A percentile compares a stretch with the other conserved stretches of the same genome.
Evolutionary conservation across 2,888 invertebrate species (phyloP).

Genomic region (Lasius fuliginosus): DNA sequence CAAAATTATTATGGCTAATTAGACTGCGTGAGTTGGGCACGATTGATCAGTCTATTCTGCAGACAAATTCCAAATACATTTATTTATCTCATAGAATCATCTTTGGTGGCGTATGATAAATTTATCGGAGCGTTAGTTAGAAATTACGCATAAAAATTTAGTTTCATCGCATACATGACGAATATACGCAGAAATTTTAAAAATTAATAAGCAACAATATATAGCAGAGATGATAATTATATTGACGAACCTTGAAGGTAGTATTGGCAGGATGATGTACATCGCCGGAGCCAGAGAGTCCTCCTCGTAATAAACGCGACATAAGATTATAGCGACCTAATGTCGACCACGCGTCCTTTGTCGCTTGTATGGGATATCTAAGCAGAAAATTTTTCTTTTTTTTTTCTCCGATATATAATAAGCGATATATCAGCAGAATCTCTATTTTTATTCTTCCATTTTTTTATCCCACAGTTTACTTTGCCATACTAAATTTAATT

Average conservation of each 20-base stretch:
- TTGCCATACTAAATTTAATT: neutral
- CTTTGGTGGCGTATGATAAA: neutral
- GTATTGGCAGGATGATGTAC: constrained; percentile 81
- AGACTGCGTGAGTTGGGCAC: neutral
- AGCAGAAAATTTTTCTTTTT: constrained; percentile 46
- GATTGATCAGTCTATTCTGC: neutral
- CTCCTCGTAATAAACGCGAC: constrained; percentile 81
- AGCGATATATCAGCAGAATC: neutral
- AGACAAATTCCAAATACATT: neutral
- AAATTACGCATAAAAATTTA: neutral
- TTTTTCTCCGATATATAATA: neutral
- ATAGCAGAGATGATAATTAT: neutral
- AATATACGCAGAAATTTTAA: neutral
- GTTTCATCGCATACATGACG: neutral
- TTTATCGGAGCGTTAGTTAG: neutral
- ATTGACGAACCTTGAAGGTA: constrained; percentile 79
- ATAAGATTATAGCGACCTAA: constrained; percentile 81
- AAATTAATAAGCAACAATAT: neutral
- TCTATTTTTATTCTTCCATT: neutral
- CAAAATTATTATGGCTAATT: neutral
- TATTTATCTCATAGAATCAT: neutral
- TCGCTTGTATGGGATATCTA: constrained; percentile 76
- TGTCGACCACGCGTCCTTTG: constrained; percentile 77
- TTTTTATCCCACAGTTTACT: neutral
- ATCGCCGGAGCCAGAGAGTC: constrained; percentile 82